These are phyloP conservation scores for Chondrosia reniformis DNA, from an alignment of 37 sponge, comb jelly and placozoan species.

Conservation along the genomic window DNA sequence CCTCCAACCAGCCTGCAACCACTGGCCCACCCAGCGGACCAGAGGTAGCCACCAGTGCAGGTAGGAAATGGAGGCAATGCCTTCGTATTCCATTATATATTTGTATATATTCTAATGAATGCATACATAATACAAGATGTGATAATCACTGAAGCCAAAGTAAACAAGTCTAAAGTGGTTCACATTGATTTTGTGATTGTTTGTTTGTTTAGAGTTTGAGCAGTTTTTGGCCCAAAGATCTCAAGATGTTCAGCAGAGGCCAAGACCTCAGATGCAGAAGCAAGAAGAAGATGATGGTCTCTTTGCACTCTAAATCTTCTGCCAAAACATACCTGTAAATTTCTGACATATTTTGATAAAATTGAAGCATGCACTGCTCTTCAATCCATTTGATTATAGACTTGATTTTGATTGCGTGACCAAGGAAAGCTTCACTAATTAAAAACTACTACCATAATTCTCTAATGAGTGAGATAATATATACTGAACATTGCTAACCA, in stretches of 20 bases:
- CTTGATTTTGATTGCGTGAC: too few species aligned
- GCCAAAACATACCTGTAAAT: neutral
- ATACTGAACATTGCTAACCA: too few species aligned
- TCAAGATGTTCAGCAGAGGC: slow-evolving; percentile 35
- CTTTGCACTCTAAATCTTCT: slow-evolving; percentile 77
- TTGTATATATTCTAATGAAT: neutral
- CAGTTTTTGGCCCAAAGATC: slow-evolving; percentile 73
- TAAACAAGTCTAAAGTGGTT: neutral
- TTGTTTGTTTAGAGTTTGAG: slow-evolving; percentile 67
- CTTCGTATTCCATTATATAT: neutral
- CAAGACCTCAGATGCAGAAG: slow-evolving; percentile 78
- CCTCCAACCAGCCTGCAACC: too few species aligned
- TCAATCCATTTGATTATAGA: too few species aligned
- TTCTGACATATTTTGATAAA: too few species aligned
- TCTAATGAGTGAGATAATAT: too few species aligned
- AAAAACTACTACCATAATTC: too few species aligned
- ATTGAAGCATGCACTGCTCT: too few species aligned
- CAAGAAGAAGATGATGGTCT: slow-evolving; percentile 72
- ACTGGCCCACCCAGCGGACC: neutral
- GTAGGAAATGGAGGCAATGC: neutral
- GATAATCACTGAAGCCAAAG: too few species aligned
- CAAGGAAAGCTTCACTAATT: too few species aligned
- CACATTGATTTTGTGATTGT: neutral
- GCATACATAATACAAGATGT: too few species aligned
- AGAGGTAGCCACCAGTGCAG: slow-evolving; percentile 9